Conservation (phyloP, 1,140 invertebrate species). For the Monomorium pharaonis region DNA sequence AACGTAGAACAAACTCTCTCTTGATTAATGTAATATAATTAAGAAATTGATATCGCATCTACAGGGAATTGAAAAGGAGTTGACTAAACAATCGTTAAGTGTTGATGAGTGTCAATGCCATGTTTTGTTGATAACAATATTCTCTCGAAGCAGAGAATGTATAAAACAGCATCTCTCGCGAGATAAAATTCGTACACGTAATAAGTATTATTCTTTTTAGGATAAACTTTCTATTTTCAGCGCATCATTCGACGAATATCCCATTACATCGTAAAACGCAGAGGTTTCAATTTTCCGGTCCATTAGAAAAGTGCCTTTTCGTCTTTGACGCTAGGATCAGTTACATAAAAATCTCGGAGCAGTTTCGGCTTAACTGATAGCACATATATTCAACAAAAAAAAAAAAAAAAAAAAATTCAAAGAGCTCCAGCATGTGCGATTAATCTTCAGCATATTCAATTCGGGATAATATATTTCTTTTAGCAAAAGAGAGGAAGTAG, state of each 20-base stretch:
- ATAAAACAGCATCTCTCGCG: not conserved
- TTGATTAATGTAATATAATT: not conserved
- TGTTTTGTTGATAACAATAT: conserved; percentile 7
- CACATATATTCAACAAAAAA: too few species aligned
- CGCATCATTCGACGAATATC: not conserved
- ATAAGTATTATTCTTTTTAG: not conserved
- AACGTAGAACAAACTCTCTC: too few species aligned
- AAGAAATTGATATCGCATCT: not conserved
- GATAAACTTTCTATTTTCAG: not conserved
- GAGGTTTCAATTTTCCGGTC: not conserved
- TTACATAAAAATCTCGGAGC: not conserved
- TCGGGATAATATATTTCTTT: conserved; percentile 1
- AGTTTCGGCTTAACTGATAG: not conserved
- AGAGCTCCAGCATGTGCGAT: not conserved
- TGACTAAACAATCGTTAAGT: not conserved
- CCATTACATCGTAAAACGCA: not conserved
- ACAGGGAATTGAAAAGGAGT: not conserved
- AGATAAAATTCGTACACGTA: not conserved
- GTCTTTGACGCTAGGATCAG: not conserved
- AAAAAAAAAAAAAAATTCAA: not conserved
- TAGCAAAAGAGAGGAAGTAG: not conserved
- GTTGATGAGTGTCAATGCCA: not conserved
- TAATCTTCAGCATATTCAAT: not conserved
- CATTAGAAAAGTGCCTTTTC: not conserved
- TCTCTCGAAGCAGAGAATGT: not conserved